phyloP scores from a whole-genome alignment of 2,113 vertebrate species.

The Vimba vimba region DNA sequence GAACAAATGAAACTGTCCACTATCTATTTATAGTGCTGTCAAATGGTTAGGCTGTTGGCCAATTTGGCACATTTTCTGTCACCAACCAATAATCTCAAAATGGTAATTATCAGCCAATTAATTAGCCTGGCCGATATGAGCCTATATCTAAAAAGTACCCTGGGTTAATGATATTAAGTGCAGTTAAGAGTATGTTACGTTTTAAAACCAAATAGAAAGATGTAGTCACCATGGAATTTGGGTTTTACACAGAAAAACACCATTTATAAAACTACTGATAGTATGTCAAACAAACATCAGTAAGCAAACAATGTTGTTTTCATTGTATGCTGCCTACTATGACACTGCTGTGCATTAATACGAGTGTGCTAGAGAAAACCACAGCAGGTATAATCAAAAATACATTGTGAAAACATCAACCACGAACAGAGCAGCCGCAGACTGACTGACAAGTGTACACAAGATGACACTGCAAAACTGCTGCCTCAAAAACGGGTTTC shows the following conservation, averaged over 20 bases:
- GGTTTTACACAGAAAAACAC: not conserved
- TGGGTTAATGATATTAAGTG: not conserved
- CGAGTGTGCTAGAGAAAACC: not conserved
- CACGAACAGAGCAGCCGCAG: not conserved
- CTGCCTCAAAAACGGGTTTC: not conserved
- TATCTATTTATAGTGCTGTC: not conserved
- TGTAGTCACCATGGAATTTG: not conserved
- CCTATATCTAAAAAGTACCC: not conserved
- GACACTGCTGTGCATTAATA: not conserved
- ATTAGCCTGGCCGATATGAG: not conserved
- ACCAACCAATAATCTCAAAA: not conserved
- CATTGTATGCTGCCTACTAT: not conserved
- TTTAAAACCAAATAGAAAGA: not conserved
- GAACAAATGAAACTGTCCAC: not conserved
- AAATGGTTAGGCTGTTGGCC: not conserved
- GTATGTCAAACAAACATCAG: not conserved
- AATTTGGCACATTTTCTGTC: not conserved
- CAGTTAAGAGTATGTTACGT: not conserved
- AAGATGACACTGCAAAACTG: slow-evolving; percentile 7
- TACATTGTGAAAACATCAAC: not conserved
- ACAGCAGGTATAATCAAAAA: not conserved
- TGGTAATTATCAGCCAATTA: not conserved
- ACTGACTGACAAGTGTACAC: not conserved
- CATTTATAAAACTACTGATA: not conserved
- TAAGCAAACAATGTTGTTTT: not conserved